A percentile compares a stretch with the other conserved stretches of the same genome.
These are phyloP conservation scores for Polyommatus icarus DNA, from an alignment of 2,888 invertebrate species.

Conservation along the genomic window DNA sequence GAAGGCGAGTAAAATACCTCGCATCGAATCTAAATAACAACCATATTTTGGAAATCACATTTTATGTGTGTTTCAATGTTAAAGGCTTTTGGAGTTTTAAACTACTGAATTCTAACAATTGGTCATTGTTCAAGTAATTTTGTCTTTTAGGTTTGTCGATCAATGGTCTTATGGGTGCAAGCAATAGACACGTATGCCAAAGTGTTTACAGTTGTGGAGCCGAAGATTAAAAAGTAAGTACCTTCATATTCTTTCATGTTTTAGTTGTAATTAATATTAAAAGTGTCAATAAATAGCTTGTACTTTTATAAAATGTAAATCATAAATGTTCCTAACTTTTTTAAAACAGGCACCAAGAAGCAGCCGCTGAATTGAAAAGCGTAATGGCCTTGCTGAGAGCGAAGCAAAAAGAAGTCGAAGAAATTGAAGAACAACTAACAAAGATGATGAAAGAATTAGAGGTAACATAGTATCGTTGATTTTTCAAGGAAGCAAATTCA, in stretches of 20 bases:
- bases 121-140: not conserved
- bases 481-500: no score
- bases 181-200: slow-evolving; percentile 94
- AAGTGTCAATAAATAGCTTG: not conserved
- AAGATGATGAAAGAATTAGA: slow-evolving; percentile 86
- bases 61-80: not conserved
- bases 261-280: not conserved
- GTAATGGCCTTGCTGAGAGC: slow-evolving; percentile 88
- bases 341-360: slow-evolving; percentile 83
- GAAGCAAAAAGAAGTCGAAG: slow-evolving; percentile 90
- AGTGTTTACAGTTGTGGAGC: slow-evolving; percentile 92
- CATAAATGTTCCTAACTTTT: not conserved
- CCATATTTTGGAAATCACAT: no score
- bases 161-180: slow-evolving; percentile 95
- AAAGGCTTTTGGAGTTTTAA: not conserved
- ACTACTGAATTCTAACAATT: not conserved
- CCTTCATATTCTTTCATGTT: not conserved
- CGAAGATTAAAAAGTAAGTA: slow-evolving; percentile 88
- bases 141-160: slow-evolving; percentile 86
- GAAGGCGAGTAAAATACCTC: slow-evolving; percentile 50
- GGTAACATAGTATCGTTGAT: slow-evolving; percentile 61
- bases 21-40: not conserved
- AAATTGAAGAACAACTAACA: slow-evolving; percentile 88
- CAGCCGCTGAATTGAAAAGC: slow-evolving; percentile 86
- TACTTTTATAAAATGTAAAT: no score